Base-by-base conservation (phyloP, 2,888 invertebrate species). In the Tipula confusa region DNA sequence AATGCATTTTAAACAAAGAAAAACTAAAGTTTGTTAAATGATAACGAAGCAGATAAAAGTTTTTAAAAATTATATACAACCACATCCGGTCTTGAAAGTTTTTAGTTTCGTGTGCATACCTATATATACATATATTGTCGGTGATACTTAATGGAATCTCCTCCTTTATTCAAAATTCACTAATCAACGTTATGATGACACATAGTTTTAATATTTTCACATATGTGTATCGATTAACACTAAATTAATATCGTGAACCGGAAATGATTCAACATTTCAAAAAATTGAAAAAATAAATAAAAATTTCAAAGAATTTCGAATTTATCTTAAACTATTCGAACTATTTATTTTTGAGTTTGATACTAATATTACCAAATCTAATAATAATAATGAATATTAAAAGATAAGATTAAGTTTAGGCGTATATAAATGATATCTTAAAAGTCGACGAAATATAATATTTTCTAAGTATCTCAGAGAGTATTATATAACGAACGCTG, bases 1-100 rank as follows among this genome's bases (percentile, higher is more conserved):
- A 64, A 64, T 64, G 64, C 64, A 64, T 64, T 9, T 64, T 64
- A 64, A 64, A 24, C 24, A 64, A 64, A 64, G 13, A 64, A 64
- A 64, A 64, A 48, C 15, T 7, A 48, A 43, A 64, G 64, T 64
- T 24, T 64, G 64, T 64, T 64, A 64, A 64, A 64, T 64, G 64
- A 64, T 64, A 64, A 64, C 64, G 24, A 64, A 64, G 64, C 18
- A 64, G 64, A 64, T 64, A 64, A 64, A 64, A 64, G 64, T 64
- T 64, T 64, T 64, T 24, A 24, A 64, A 64, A 24, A 64, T 64
- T 64, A 24, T 64, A 64, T 64, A n/a, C n/a, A 64, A 64, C 24
- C 64, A 64, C 64, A 64, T 64, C 64, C 64, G 64, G 64, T 64
- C 9, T 64, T 24, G 64, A 64, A 24, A 48, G 24, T 24, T 24